phyloP scores from a whole-genome alignment of 2,113 vertebrate species.

The Uropsilus gracilis region DNA sequence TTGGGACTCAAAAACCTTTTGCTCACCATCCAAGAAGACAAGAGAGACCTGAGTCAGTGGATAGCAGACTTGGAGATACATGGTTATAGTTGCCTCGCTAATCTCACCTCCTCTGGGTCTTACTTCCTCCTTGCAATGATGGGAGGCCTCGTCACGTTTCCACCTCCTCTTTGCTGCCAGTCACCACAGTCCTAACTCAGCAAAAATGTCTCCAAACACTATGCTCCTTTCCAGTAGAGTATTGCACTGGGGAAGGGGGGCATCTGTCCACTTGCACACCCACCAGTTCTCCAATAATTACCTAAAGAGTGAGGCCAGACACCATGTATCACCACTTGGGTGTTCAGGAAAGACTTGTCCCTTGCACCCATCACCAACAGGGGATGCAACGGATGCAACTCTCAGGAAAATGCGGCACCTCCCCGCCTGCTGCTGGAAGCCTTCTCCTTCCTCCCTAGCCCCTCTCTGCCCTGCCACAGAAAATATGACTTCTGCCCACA shows the following conservation, averaged over 20 bases:
- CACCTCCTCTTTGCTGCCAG: neutral
- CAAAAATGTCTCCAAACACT: neutral
- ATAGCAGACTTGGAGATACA: neutral
- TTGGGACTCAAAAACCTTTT: neutral
- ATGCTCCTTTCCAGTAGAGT: neutral
- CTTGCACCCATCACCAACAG: neutral
- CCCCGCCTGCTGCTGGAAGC: neutral
- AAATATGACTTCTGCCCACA: neutral
- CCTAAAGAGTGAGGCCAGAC: neutral
- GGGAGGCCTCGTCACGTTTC: neutral
- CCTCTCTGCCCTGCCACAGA: neutral
- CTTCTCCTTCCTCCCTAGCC: neutral
- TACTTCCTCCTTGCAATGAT: neutral
- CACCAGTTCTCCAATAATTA: neutral
- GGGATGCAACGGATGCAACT: neutral
- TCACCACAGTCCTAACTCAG: neutral
- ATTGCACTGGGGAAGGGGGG: too few species aligned
- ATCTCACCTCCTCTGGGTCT: neutral
- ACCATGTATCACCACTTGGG: neutral
- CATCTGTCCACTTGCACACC: neutral
- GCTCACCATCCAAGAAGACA: neutral
- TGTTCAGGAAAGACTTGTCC: neutral
- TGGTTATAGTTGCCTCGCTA: neutral
- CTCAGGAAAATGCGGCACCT: neutral
- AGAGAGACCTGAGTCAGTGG: neutral